These are phyloP conservation scores for Ivindomyrus marchei DNA, from an alignment of 2,113 vertebrate species.

Conservation along the genomic window DNA sequence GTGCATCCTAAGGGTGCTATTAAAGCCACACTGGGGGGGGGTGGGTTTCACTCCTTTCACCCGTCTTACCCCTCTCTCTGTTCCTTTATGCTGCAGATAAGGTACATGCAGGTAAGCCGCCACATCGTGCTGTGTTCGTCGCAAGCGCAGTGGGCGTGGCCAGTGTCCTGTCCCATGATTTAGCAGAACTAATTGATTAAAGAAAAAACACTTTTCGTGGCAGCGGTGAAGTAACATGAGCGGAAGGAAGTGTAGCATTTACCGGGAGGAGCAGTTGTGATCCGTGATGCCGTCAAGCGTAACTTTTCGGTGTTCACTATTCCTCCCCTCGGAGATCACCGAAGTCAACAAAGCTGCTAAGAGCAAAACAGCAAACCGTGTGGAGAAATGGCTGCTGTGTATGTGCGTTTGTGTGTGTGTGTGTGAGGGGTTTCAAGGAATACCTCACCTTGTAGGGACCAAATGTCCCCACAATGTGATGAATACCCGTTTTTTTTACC, in stretches of 20 bases:
- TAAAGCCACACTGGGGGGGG: not conserved
- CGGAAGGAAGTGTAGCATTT: not conserved
- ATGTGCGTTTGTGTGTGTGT: not conserved
- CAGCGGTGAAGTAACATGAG: not conserved
- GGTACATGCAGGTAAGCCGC: constrained; percentile 89
- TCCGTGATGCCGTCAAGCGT: not conserved
- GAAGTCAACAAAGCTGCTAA: not conserved
- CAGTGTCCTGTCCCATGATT: not conserved
- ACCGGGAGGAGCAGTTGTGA: not conserved
- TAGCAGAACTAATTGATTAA: not conserved
- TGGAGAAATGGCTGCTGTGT: not conserved
- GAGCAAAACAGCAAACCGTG: not conserved
- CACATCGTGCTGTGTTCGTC: constrained; percentile 34
- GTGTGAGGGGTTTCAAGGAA: too few species aligned
- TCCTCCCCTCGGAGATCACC: not conserved
- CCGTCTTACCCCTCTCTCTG: constrained; percentile 46
- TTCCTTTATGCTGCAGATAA: constrained; percentile 81
- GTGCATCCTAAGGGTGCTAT: not conserved
- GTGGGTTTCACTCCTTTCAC: constrained; percentile 46
- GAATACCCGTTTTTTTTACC: too few species aligned
- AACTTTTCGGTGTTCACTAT: not conserved
- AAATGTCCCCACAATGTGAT: not conserved
- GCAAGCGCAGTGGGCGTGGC: not conserved
- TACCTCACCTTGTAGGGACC: not conserved
- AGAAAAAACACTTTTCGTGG: not conserved